These are phyloP conservation scores for Piezodorus guildinii DNA, from an alignment of 1,140 invertebrate genomes.

Conservation along the genomic window DNA sequence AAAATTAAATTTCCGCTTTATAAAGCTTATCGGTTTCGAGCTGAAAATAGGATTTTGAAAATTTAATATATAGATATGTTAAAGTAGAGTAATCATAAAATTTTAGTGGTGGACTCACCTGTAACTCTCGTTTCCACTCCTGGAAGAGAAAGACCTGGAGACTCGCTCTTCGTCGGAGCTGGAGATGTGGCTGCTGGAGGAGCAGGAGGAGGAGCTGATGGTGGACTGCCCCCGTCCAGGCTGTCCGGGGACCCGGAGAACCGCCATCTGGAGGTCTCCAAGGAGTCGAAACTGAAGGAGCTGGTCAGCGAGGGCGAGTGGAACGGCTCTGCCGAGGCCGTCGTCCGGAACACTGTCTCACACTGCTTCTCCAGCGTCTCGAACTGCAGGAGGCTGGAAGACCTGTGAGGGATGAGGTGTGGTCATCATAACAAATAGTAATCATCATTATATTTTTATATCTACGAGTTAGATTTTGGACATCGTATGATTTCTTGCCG, in stretches of 20 bases:
- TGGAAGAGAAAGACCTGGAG: constrained; percentile 18
- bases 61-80: no score
- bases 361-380: constrained; percentile 61
- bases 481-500: no score
- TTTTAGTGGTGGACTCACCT: constrained; percentile 17
- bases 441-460: no score
- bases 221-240: constrained; percentile 31
- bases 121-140: constrained; percentile 25
- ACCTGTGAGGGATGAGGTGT: constrained; percentile 39
- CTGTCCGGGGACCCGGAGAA: constrained; percentile 41
- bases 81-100: no score
- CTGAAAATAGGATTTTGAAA: no score
- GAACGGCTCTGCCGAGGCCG: constrained; percentile 28
- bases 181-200: constrained; percentile 31
- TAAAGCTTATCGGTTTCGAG: no score
- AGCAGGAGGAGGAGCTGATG: constrained; percentile 23
- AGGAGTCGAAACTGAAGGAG: constrained; percentile 44
- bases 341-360: constrained; percentile 29
- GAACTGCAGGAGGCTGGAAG: constrained; percentile 66
- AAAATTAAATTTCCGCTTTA: no score
- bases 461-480: no score
- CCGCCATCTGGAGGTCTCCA: constrained; percentile 39
- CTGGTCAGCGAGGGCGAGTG: constrained; percentile 35
- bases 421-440: no score
- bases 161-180: constrained; percentile 31